Evolutionary conservation across 1,140 invertebrate species (phyloP), one percentile per base, ranked within the genome.

Genomic region (Drosophila paulistorum): DNA sequence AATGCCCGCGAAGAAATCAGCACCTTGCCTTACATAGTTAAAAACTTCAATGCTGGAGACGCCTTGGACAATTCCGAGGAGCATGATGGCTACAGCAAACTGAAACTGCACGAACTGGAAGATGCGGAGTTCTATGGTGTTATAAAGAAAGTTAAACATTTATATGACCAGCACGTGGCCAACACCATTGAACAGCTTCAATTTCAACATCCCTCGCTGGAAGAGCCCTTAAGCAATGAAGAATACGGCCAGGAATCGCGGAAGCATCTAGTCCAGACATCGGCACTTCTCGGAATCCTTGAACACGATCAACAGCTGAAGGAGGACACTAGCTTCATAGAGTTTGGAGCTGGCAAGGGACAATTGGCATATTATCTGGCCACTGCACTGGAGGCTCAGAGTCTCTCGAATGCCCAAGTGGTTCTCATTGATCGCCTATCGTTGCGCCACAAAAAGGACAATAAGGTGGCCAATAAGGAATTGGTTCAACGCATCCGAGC

Each of bases 281-380:
- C 96, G 10, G 94, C 95, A 5, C 85, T 97, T 35, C 81, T 97
- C 23, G 94, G 93, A 2, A 92, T 96, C 51, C 91, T 96, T 14
- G 92, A 95, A 51, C 76, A 92, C 1, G 92, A 94, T 64, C 84
- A 93, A 13, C 92, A 96, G 54, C 77, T 96, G 1, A 69, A 79
- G 20, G 89, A 94, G 3, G 81, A 94, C 62, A 95, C 95, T 0
- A 96, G 95, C 90, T 97, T 94, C 84, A 94, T 98, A 62, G 97
- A 98, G 92, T 95, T 97, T 91, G 97, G 97, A 7, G 96, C 97
- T 26, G 97, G 97, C n/a, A 96, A 96, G 94, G 97, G 96, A 94
- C 92, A 85, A 63, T 30, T 97, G 17, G 96, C 95, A 13, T 96
- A 95, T 89, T 97, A 95, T 94, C 91, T 96, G 54, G 95, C 95